A percentile compares a stretch with the other conserved stretches of the same genome.
Conservation (phyloP, 2,888 invertebrate genomes). For the Acheta domesticus region DNA sequence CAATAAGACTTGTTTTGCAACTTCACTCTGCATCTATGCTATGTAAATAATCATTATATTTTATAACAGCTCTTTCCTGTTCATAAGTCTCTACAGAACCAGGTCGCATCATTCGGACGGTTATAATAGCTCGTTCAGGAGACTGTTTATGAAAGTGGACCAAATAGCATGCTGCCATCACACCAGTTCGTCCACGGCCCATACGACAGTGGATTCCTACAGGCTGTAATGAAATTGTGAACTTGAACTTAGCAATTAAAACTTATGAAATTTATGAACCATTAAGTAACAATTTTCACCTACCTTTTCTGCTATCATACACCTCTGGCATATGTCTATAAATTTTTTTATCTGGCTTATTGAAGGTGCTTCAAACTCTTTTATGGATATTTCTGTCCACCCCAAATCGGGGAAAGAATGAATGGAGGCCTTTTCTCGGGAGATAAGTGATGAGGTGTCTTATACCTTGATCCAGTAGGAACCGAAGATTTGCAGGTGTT, state of each 20-base stretch:
- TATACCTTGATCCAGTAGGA: conserved; percentile 59
- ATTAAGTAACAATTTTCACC: conserved; percentile 24
- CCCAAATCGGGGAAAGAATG: conserved; percentile 52
- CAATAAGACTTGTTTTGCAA: no score
- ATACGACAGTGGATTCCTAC: conserved; percentile 68
- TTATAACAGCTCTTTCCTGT: conserved; percentile 52
- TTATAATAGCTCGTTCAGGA: conserved; percentile 61
- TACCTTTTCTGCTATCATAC: conserved; percentile 58
- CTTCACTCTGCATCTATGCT: no score
- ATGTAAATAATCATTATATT: conserved; percentile 56
- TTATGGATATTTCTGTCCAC: conserved; percentile 61
- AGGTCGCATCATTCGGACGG: conserved; percentile 57
- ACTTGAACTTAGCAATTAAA: conserved; percentile 34
- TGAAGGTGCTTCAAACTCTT: conserved; percentile 66
- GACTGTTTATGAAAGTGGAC: conserved; percentile 59
- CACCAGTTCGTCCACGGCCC: conserved; percentile 69
- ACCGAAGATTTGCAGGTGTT: conserved; percentile 59
- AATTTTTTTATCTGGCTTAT: conserved; percentile 64
- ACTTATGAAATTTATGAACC: not conserved
- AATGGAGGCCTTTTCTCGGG: conserved; percentile 62
- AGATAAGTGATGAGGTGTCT: conserved; percentile 63
- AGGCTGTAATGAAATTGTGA: conserved; percentile 49
- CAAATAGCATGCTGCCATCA: conserved; percentile 69
- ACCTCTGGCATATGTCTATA: conserved; percentile 60
- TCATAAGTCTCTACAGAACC: conserved; percentile 62